Base-by-base conservation (phyloP, 2,888 invertebrate species). In the Dyspetes luteomarginatus region DNA sequence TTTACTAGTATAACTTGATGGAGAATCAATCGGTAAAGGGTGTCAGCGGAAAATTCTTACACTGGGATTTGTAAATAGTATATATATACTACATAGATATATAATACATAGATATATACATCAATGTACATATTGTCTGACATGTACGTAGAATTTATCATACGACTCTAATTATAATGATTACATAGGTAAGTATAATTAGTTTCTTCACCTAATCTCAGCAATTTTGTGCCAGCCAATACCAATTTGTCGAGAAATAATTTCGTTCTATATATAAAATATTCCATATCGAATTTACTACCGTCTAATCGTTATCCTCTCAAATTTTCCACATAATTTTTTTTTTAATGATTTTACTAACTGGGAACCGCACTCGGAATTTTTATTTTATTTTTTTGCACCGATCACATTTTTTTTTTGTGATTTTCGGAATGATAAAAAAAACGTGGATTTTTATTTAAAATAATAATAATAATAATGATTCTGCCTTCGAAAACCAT, bases 111-210 rank as follows among this genome's bases (percentile, higher is more conserved):
- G n/a, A n/a, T n/a, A n/a, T n/a, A n/a, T n/a, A n/a, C n/a, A n/a
- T 72, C 48, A 19, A 67, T 36, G 68, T 64, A 62, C 55, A 56
- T 41, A 64, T 22, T 48, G 69, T 58, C 17, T 68, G n/a, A n/a
- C 43, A 56, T 62, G 56, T 45, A 58, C 67, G 58, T 36, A 75
- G 26, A 28, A 60, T 68, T 75, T 69, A 43, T 30, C 41, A 41
- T 45, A 58, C 48, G 43, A 19, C 43, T 52, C 55, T 41, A 50
- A 45, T 71, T 81, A 65, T 83, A 77, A 15, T 36, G 36, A 65
- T 56, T 72, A 41, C 48, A 77, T 84, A 78, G 86, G 86, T 86
- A 85, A 86, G 86, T 86, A 85, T 79, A 19, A 67, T 64, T 62
- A 74, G 73, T 79, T 76, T 77, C 65, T 67, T 71, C 60, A 77